Percentiles rank a stretch among this genome's conserved stretches.
Evolutionary conservation across 2,888 invertebrate species (phyloP).

Genomic region (Spisula subtruncata): DNA sequence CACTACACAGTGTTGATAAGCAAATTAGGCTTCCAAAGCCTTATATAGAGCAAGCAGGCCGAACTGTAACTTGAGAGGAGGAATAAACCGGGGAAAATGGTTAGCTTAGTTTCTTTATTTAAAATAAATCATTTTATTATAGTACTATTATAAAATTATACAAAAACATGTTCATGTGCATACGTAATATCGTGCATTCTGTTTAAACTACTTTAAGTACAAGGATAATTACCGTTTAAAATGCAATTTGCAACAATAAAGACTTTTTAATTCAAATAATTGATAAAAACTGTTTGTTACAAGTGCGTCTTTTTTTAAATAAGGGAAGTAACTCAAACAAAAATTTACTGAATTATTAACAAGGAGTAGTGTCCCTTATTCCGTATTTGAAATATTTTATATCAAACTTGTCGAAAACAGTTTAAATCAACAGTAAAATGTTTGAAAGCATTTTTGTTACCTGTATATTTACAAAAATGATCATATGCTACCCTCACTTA

Average conservation of each 20-base stretch:
- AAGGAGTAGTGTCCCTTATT: no score
- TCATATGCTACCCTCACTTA: no score
- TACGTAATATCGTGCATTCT: background rate
- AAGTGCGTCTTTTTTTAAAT: no score
- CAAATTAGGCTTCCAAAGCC: constrained; percentile 44
- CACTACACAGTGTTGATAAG: constrained; percentile 21
- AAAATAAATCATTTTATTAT: background rate
- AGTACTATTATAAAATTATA: background rate
- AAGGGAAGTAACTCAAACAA: no score
- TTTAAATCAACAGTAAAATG: no score
- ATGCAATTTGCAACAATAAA: background rate
- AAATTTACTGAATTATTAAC: no score
- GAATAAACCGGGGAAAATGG: constrained; percentile 55
- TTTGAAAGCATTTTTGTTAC: no score
- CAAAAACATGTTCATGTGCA: background rate
- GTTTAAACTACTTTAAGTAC: no score
- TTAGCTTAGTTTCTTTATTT: constrained; percentile 15
- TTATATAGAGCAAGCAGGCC: constrained; percentile 48
- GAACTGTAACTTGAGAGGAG: constrained; percentile 58
- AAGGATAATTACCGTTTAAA: no score
- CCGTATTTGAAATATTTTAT: no score
- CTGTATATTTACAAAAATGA: no score
- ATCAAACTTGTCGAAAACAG: no score
- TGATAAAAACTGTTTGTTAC: background rate
- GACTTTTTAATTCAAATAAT: background rate